Conservation (phyloP, 2,797 vertebrate species). For the Halcyon badia region DNA sequence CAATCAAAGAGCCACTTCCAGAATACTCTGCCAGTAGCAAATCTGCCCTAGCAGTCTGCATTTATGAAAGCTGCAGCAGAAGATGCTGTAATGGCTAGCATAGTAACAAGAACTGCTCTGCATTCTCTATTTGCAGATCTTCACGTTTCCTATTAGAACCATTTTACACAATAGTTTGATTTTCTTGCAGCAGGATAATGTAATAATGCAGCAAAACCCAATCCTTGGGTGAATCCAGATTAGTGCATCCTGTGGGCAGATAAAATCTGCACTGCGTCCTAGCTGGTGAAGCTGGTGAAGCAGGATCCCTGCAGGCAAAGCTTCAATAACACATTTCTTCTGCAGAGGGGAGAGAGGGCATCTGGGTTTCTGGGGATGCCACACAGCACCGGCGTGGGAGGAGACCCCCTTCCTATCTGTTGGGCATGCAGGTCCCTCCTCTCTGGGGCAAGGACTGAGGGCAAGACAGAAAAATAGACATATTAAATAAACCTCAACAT, state of each 20-base stretch:
- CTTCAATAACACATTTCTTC: neutral
- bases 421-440: neutral
- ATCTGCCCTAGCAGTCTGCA: neutral
- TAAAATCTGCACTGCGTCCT: rapidly evolving
- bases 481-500: neutral
- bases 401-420: neutral
- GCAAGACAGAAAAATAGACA: neutral
- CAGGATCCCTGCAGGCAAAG: neutral
- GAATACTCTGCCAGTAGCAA: neutral
- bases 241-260: neutral
- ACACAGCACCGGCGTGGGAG: rapidly evolving
- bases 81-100: neutral
- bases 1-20: neutral
- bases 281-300: neutral
- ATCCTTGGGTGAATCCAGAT: neutral
- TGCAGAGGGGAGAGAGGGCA: neutral
- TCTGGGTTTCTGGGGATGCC: neutral
- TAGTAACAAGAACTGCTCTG: neutral
- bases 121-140: neutral
- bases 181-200: neutral
- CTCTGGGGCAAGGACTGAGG: neutral
- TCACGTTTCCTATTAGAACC: rapidly evolving
- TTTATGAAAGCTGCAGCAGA: neutral
- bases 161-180: neutral
- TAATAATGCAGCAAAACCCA: neutral